phyloP scores from a whole-genome alignment of 2,888 invertebrate genomes.

The Gymnosoma rotundatum region DNA sequence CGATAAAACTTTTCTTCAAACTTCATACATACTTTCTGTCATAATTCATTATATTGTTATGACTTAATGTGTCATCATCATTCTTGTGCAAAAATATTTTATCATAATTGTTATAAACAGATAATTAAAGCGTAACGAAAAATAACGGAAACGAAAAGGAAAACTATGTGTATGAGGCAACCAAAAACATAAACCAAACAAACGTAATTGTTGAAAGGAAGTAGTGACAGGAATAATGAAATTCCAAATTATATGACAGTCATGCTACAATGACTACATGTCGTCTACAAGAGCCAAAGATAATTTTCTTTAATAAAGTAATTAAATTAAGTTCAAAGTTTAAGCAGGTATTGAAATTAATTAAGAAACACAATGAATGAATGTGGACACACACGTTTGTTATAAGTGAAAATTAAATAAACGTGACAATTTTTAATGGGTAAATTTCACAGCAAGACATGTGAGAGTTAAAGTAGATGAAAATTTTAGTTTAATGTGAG shows the following conservation, averaged over 20 bases:
- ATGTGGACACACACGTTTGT: background rate
- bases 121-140: conserved; percentile 45
- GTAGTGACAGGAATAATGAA: conserved; percentile 31
- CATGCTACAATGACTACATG: conserved; percentile 14
- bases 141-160: conserved; percentile 39
- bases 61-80: conserved; percentile 58
- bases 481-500: background rate
- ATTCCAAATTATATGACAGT: conserved; percentile 30
- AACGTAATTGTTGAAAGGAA: conserved; percentile 27
- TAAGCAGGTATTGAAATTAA: conserved; percentile 55
- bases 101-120: conserved; percentile 44
- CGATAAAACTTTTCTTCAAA: background rate
- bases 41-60: conserved; percentile 48
- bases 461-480: background rate
- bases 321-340: conserved; percentile 50
- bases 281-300: conserved; percentile 29
- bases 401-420: conserved; percentile 3
- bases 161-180: conserved; percentile 31
- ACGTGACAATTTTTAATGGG: background rate
- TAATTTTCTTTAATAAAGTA: conserved; percentile 48
- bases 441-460: background rate
- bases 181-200: conserved; percentile 30
- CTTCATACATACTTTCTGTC: conserved; percentile 11
- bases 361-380: conserved; percentile 11
- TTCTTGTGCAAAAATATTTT: conserved; percentile 12